Conservation (phyloP, 2,797 vertebrate species). For the Acipenser transmontanus region DNA sequence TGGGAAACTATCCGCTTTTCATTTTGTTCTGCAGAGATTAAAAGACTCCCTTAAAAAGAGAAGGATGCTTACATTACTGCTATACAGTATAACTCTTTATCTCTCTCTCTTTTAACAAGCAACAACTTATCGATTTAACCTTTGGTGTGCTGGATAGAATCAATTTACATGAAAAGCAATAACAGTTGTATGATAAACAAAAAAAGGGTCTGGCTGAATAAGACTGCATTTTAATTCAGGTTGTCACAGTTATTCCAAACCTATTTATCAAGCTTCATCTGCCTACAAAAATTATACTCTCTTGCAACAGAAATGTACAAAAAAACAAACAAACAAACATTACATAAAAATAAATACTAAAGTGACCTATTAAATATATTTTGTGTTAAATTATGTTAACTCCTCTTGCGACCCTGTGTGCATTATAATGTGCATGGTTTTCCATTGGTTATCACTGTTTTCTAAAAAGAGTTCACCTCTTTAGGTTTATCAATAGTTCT, state of each 20-base stretch:
- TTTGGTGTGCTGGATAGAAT: slow-evolving; percentile 11
- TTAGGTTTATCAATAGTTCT: no score
- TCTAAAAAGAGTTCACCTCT: no score
- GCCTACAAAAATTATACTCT: no score
- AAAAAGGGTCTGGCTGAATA: neutral
- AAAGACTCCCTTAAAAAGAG: slow-evolving; percentile 34
- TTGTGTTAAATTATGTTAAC: no score
- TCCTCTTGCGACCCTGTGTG: no score
- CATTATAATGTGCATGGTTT: no score
- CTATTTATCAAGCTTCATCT: neutral
- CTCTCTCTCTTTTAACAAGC: slow-evolving; percentile 17
- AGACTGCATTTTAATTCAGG: neutral
- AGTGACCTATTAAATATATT: no score
- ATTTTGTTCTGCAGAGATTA: slow-evolving; percentile 57
- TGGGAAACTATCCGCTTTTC: slow-evolving; percentile 72
- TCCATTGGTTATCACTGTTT: no score
- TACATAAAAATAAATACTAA: no score
- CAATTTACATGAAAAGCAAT: slow-evolving; percentile 11
- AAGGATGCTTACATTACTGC: slow-evolving; percentile 17
- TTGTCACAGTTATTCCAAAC: slow-evolving; percentile 5
- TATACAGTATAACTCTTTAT: slow-evolving; percentile 4
- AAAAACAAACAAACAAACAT: no score
- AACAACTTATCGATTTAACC: slow-evolving; percentile 19
- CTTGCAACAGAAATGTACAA: no score
- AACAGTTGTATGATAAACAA: slow-evolving; percentile 8